These are phyloP conservation scores for Scleropages formosus DNA, from an alignment of 2,797 vertebrate species.

Conservation along the genomic window DNA sequence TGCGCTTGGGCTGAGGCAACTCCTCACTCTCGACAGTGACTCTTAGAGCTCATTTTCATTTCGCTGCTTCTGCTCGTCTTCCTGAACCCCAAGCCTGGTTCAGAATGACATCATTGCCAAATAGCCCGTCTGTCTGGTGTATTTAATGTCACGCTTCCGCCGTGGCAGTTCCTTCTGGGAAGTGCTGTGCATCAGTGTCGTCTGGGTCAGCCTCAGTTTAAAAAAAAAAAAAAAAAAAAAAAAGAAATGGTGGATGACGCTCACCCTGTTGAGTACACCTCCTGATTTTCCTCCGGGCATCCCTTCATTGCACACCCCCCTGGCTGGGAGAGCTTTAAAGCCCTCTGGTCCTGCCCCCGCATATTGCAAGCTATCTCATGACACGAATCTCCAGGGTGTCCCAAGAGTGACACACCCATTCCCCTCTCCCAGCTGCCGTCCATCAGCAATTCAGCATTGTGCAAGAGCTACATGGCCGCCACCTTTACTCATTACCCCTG, in stretches of 20 bases:
- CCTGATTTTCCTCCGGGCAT: not conserved
- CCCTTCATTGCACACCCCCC: not conserved
- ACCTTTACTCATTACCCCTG: not conserved
- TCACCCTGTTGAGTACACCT: not conserved
- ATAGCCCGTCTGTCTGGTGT: conserved; percentile 33
- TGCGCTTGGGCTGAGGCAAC: not conserved
- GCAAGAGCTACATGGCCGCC: not conserved
- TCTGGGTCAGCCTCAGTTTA: conserved; percentile 7
- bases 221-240: too few relatives aligned
- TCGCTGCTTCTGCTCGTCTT: not conserved
- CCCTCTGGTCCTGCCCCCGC: not conserved
- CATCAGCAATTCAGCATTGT: not conserved
- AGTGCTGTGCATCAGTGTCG: not conserved
- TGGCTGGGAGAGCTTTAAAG: not conserved
- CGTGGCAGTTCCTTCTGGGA: conserved; percentile 12
- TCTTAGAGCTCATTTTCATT: not conserved
- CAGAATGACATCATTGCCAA: conserved; percentile 33
- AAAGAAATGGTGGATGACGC: too few relatives aligned
- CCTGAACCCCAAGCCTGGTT: conserved; percentile 14
- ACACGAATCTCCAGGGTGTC: conserved; percentile 27
- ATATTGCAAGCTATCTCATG: not conserved
- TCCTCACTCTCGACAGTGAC: not conserved
- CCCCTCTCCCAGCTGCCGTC: not conserved
- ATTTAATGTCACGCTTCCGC: conserved; percentile 20
- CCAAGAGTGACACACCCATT: conserved; percentile 25